Percentiles rank a stretch among this genome's conserved stretches.
Conservation (phyloP, 2,888 invertebrate species). For the Hetaerina titia region DNA sequence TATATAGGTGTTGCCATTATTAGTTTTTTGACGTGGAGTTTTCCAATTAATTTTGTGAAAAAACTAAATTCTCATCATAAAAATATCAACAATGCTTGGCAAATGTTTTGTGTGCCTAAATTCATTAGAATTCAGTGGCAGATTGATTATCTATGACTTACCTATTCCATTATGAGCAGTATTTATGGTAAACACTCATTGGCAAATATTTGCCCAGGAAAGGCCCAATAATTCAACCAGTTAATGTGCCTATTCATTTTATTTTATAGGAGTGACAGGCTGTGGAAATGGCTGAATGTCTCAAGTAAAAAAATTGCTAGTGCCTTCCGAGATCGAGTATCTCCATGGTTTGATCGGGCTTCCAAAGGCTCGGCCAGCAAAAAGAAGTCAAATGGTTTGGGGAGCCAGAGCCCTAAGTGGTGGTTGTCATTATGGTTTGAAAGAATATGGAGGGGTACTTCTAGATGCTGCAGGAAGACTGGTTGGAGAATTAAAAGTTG, state of each 20-base stretch:
- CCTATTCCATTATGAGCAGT: too few relatives aligned
- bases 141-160: too few relatives aligned
- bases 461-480: conserved; percentile 38
- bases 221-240: not conserved
- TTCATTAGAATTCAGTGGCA: too few relatives aligned
- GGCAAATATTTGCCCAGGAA: too few relatives aligned
- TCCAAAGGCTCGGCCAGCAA: conserved; percentile 40
- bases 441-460: conserved; percentile 26
- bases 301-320: conserved; percentile 25
- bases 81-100: too few relatives aligned
- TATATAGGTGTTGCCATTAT: too few relatives aligned
- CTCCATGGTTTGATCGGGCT: conserved; percentile 30
- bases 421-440: conserved; percentile 21
- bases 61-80: too few relatives aligned
- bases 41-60: too few relatives aligned
- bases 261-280: not conserved
- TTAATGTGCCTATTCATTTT: not conserved
- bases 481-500: conserved; percentile 33
- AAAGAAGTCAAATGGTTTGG: conserved; percentile 24
- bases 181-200: too few relatives aligned
- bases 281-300: conserved; percentile 44
- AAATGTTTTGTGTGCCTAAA: too few relatives aligned
- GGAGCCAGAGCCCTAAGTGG: not conserved
- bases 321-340: conserved; percentile 46
- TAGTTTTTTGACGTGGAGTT: too few relatives aligned